These are phyloP conservation scores for Varecia variegata DNA, from an alignment of 2,797 vertebrate genomes.

Conservation along the genomic window DNA sequence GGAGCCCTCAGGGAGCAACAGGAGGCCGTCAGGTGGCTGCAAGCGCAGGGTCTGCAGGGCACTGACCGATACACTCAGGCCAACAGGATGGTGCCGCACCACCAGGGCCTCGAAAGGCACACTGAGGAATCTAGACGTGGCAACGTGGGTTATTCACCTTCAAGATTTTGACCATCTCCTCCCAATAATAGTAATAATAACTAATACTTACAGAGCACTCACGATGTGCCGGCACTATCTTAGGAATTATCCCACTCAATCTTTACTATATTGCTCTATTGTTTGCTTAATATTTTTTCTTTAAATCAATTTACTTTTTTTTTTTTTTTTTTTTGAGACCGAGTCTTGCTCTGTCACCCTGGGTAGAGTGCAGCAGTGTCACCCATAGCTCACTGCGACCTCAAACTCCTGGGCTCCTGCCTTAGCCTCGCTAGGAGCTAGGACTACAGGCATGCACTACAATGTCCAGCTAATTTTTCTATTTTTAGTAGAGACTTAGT, in stretches of 20 bases:
- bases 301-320: neutral
- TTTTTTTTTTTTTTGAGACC: no score
- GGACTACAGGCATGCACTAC: no score
- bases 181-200: neutral
- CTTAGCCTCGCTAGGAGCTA: no score
- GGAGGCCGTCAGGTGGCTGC: accelerated
- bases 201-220: neutral
- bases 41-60: accelerated
- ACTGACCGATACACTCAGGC: neutral
- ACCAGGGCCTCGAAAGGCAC: neutral
- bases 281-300: neutral
- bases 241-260: neutral
- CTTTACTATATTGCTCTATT: neutral
- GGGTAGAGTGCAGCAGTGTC: no score
- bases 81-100: neutral
- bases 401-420: no score
- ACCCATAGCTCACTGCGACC: no score
- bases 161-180: neutral
- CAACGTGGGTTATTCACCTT: neutral
- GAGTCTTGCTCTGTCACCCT: no score
- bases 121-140: neutral
- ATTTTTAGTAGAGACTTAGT: no score
- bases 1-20: neutral
- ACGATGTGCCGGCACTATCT: neutral
- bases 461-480: no score